These are phyloP conservation scores for Phthorimaea operculella DNA, from an alignment of 1,140 invertebrate genomes.

Conservation along the genomic window DNA sequence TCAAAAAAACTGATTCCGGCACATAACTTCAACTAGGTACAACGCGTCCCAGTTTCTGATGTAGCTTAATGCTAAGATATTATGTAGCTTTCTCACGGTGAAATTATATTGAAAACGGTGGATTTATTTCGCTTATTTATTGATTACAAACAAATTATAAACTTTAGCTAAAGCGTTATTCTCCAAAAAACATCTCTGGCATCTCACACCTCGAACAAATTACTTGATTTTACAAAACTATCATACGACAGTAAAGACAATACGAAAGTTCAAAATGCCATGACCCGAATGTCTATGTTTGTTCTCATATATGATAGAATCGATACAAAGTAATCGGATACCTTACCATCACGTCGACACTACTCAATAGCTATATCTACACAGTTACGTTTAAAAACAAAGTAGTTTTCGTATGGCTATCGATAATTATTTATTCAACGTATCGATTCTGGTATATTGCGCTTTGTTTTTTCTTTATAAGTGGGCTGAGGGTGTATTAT, in stretches of 20 bases:
- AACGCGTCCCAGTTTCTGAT: no score
- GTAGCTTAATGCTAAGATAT: no score
- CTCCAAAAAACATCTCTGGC: no score
- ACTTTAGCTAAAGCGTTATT: no score
- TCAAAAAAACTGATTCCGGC: no score
- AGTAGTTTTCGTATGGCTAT: not conserved
- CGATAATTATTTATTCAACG: conserved; percentile 29
- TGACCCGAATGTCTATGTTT: not conserved
- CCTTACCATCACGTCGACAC: not conserved
- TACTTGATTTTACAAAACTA: no score
- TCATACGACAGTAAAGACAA: not conserved
- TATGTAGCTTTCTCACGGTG: no score
- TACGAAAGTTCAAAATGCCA: not conserved
- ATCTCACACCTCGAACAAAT: no score
- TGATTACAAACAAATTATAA: no score
- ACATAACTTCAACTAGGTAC: no score
- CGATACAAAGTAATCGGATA: not conserved
- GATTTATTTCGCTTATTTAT: no score
- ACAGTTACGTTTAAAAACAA: not conserved
- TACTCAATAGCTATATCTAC: not conserved
- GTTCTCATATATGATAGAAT: not conserved
- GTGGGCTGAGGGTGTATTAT: not conserved
- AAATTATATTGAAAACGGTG: no score
- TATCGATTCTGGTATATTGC: conserved; percentile 29
- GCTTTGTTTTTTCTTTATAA: conserved; percentile 18